Evolutionary conservation across 2,888 invertebrate genomes (phyloP).

Genomic region (Cheilosia urbana): DNA sequence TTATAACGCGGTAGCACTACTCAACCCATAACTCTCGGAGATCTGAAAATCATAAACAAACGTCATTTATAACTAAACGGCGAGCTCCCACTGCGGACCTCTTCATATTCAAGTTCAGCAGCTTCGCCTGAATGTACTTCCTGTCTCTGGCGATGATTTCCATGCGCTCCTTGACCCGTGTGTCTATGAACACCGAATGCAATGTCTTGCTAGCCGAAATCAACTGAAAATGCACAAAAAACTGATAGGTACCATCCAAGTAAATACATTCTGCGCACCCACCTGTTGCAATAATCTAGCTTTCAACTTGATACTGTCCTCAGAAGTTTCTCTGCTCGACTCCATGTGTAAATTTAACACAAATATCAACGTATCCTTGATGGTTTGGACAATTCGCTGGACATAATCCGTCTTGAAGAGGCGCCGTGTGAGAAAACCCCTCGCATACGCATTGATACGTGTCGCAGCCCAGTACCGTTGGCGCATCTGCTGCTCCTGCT

Average conservation of each 20-base stretch:
- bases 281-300: conserved; percentile 82
- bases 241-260: conserved; percentile 4
- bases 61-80: too few species aligned
- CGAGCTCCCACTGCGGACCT: conserved; percentile 9
- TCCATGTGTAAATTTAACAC: conserved; percentile 82
- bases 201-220: conserved; percentile 80
- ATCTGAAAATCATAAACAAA: neutral
- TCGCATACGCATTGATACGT: conserved; percentile 87
- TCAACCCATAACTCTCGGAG: neutral
- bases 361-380: conserved; percentile 82
- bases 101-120: conserved; percentile 77
- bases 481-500: conserved; percentile 40
- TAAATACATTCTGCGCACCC: neutral
- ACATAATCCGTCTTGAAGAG: conserved; percentile 92
- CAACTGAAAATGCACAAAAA: conserved; percentile 76
- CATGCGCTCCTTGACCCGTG: conserved; percentile 81
- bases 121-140: conserved; percentile 80
- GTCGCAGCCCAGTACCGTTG: conserved; percentile 85
- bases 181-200: conserved; percentile 80
- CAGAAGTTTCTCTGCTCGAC: conserved; percentile 77
- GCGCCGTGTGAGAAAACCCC: conserved; percentile 92
- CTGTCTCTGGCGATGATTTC: conserved; percentile 81
- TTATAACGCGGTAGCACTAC: neutral
- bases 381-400: conserved; percentile 87
- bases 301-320: conserved; percentile 80